Evolutionary conservation across 2,797 vertebrate genomes (phyloP).

Genomic region (Champsocephalus esox): DNA sequence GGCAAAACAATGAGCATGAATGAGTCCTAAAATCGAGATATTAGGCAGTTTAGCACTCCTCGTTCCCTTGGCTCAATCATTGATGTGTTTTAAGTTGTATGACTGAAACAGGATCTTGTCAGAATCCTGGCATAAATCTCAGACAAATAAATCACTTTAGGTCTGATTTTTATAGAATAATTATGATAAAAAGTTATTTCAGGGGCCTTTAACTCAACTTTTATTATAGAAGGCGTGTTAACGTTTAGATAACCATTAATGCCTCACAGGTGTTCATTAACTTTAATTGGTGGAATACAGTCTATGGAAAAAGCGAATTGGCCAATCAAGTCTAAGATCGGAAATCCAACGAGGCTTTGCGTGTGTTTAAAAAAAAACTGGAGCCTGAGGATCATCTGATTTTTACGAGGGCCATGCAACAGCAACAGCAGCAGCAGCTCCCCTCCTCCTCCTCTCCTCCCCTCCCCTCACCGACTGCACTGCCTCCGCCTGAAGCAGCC

Average conservation of each 20-base stretch:
- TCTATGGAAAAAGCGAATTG: neutral
- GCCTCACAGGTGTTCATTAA: neutral
- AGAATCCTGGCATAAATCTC: too few relatives aligned
- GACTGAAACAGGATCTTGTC: too few relatives aligned
- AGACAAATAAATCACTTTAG: too few relatives aligned
- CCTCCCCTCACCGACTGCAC: slow-evolving; percentile 41
- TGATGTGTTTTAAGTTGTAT: too few relatives aligned
- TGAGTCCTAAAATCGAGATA: too few relatives aligned
- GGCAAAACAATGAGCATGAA: too few relatives aligned
- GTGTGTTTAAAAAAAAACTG: neutral
- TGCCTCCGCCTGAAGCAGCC: slow-evolving; percentile 27
- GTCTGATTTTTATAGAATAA: too few relatives aligned
- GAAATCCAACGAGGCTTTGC: neutral
- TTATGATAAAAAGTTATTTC: neutral
- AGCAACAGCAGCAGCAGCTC: neutral
- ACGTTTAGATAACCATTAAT: neutral
- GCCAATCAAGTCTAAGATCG: neutral
- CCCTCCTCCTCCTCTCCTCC: slow-evolving; percentile 27
- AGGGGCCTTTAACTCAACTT: neutral
- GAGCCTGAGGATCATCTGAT: slow-evolving; percentile 52
- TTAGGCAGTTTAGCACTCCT: too few relatives aligned
- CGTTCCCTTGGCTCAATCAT: too few relatives aligned
- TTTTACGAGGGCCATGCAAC: slow-evolving; percentile 54
- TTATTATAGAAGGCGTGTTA: neutral
- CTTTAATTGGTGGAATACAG: neutral